A percentile compares a stretch with the other conserved stretches of the same genome.
These are phyloP conservation scores for Picathartes gymnocephalus DNA, from an alignment of 2,113 vertebrate species.

Conservation along the genomic window DNA sequence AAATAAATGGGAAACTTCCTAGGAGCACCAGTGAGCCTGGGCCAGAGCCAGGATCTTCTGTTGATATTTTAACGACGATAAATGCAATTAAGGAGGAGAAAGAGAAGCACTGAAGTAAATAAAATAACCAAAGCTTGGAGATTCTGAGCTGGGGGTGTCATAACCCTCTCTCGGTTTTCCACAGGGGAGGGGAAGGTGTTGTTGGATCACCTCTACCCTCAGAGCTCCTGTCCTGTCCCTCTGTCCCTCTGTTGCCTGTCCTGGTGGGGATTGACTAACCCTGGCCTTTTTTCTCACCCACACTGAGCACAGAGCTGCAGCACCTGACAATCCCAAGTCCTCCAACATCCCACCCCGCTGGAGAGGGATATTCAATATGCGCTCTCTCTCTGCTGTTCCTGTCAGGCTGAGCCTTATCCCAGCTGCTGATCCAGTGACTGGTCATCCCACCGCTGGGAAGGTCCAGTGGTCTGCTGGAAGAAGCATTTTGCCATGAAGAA, in stretches of 20 bases:
- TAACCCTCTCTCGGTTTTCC: not conserved
- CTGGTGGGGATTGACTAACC: not conserved
- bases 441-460: not conserved
- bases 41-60: conserved; percentile 35
- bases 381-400: not conserved
- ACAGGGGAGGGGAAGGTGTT: not conserved
- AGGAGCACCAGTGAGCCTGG: conserved; percentile 10
- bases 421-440: not conserved
- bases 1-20: conserved; percentile 36
- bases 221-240: not conserved
- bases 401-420: not conserved
- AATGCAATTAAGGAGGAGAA: conserved; percentile 40
- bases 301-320: not conserved
- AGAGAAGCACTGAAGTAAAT: conserved; percentile 34
- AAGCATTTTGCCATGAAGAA: not conserved
- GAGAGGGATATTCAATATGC: fast-evolving
- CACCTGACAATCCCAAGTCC: not conserved
- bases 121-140: not conserved
- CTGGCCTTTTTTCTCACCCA: not conserved
- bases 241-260: not conserved
- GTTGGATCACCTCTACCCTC: not conserved
- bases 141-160: not conserved
- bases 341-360: fast-evolving
- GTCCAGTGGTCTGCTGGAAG: not conserved
- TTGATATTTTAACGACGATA: conserved; percentile 45